Conservation (phyloP, 2,888 invertebrate genomes). For the Sarcophaga subvicina region DNA sequence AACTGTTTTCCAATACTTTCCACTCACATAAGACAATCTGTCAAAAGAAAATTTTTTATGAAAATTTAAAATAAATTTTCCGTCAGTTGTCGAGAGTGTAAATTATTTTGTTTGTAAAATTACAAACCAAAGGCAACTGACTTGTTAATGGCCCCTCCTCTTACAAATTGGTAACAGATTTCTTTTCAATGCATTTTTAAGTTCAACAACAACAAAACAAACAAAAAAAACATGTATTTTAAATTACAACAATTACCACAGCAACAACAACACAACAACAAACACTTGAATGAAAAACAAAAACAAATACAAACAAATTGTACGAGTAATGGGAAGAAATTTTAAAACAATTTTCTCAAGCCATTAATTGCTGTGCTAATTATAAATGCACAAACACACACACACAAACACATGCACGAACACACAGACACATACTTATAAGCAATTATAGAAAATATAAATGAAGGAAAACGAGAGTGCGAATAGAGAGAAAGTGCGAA, state of each 20-base stretch:
- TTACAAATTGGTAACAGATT: constrained; percentile 38
- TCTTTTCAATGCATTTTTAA: constrained; percentile 24
- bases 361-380: constrained; percentile 53
- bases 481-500: neutral
- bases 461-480: neutral
- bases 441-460: neutral
- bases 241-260: constrained; percentile 2
- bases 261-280: constrained; percentile 10
- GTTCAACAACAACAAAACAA: constrained; percentile 11
- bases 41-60: neutral
- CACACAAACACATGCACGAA: neutral
- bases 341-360: constrained; percentile 41
- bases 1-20: neutral
- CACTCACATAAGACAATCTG: too few relatives aligned
- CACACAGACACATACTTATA: neutral
- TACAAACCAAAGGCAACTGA: neutral
- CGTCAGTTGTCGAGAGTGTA: constrained; percentile 6
- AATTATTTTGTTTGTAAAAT: constrained; percentile 51
- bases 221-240: neutral
- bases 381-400: constrained; percentile 40
- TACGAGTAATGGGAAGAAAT: neutral
- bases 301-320: neutral
- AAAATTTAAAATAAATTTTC: neutral
- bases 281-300: neutral
- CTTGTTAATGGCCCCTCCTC: neutral